A percentile compares a stretch with the other conserved stretches of the same genome.
Evolutionary conservation across 2,888 invertebrate genomes (phyloP).

Genomic region (Pecten maximus): DNA sequence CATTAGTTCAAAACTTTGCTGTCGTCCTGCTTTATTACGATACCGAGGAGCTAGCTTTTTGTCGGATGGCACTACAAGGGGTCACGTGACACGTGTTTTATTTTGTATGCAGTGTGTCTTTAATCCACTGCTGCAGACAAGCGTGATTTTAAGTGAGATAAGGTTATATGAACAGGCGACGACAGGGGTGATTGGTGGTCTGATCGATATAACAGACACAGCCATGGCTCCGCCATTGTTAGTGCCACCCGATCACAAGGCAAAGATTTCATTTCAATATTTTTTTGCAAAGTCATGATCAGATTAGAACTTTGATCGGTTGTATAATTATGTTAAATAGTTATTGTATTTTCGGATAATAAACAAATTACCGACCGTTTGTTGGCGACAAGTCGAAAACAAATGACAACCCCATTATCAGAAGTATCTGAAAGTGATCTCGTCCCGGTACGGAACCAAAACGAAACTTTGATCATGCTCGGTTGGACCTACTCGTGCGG

Average conservation of each 20-base stretch:
- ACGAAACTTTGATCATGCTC: not conserved
- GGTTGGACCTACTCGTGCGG: not conserved
- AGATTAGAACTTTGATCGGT: not conserved
- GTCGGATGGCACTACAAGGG: not conserved
- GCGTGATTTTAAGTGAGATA: not conserved
- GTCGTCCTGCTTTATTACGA: not conserved
- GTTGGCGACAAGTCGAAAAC: not conserved
- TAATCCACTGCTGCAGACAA: not conserved
- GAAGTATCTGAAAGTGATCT: not conserved
- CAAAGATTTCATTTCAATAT: not conserved
- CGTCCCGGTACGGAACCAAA: not conserved
- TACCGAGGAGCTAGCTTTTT: not conserved
- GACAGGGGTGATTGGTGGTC: not conserved
- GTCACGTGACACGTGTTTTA: not conserved
- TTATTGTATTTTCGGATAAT: not conserved
- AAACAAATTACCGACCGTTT: not conserved
- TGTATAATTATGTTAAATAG: not conserved
- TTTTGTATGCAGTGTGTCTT: not conserved
- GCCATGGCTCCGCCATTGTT: not conserved
- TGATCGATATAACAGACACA: not conserved
- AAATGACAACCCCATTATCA: not conserved
- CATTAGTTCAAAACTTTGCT: not conserved
- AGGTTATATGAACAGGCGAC: slow-evolving; percentile 16
- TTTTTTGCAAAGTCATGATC: not conserved
- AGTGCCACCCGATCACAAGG: not conserved